Evolutionary conservation across 2,888 invertebrate genomes (phyloP), one percentile per base, ranked within the genome.

Genomic region (Machimus rusticus): DNA sequence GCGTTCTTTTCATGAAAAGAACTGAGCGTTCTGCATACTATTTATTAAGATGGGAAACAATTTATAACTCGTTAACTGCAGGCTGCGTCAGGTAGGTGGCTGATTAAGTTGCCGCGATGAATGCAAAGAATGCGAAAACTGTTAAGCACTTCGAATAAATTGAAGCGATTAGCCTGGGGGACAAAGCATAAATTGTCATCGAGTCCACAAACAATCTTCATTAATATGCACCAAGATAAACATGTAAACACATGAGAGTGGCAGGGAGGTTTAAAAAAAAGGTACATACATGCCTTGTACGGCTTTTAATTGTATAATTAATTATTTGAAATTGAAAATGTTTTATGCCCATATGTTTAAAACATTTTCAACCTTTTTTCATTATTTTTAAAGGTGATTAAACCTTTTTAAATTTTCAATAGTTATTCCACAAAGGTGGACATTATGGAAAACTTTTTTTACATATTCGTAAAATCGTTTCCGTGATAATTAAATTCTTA

Each of bases 51-150:
- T 46, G 51, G 34, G 34, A 55, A 81, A 55, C 31, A 23, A 81
- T 28, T 81, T 81, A 81, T 81, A 34, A n/a, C 55, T 51, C 81
- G 81, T 81, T 81, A 81, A 81, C 46, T 55, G 81, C n/a, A 23
- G 43, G 2, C 43, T 37, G 43, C 39, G 28, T 46, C 39, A 43
- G 51, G 66, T 66, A 66, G 66, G 66, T 66, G 66, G 66, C 66
- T 66, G 66, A 66, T 66, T 66, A 66, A 66, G 66, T 66, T 66
- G 66, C 66, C 23, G 81, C 28, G 51, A 31, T 51, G 76, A 76
- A 39, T 76, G 76, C 5, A 16, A 76, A 39, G 37, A 76, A 76
- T 66, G 23, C 37, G 37, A 39, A 76, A 76, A 19, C 76, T n/a
- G 51, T 81, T 55, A 81, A 34, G 51, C 51, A 81, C 81, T 51